Conservation (phyloP, 2,888 invertebrate genomes). For the Endotricha flammealis region DNA sequence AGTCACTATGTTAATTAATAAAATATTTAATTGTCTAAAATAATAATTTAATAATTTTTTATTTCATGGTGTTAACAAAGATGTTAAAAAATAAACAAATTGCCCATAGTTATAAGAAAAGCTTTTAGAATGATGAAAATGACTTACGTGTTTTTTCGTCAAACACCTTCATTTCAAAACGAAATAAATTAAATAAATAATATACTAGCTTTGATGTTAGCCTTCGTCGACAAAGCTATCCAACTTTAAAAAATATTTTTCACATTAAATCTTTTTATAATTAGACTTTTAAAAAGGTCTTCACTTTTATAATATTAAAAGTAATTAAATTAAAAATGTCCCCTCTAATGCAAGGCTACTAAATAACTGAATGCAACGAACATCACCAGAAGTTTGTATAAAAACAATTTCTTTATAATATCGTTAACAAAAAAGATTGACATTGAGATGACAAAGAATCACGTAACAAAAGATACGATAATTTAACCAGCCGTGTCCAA, state of each 20-base stretch:
- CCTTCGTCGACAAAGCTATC: background rate
- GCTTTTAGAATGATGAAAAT: too few relatives aligned
- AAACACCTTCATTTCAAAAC: slow-evolving; percentile 29
- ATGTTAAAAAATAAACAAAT: too few relatives aligned
- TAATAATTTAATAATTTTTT: too few relatives aligned
- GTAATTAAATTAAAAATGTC: background rate
- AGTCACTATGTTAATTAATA: too few relatives aligned
- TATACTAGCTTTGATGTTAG: background rate
- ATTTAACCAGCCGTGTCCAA: background rate
- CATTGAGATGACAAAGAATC: background rate
- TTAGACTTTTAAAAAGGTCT: too few relatives aligned
- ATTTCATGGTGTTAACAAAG: too few relatives aligned
- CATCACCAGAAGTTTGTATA: background rate
- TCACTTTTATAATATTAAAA: background rate
- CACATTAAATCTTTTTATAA: too few relatives aligned
- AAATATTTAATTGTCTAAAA: too few relatives aligned
- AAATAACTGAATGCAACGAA: background rate
- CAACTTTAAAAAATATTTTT: too few relatives aligned
- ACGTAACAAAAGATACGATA: background rate
- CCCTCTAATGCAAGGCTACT: background rate
- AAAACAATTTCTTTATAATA: too few relatives aligned
- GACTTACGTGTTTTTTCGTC: slow-evolving; percentile 26
- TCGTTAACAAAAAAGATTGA: background rate
- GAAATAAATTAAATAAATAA: slow-evolving; percentile 1
- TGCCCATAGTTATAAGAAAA: too few relatives aligned